A percentile compares a stretch with the other conserved stretches of the same genome.
Evolutionary conservation across 2,113 vertebrate genomes (phyloP).

Genomic region (Antechinus flavipes): DNA sequence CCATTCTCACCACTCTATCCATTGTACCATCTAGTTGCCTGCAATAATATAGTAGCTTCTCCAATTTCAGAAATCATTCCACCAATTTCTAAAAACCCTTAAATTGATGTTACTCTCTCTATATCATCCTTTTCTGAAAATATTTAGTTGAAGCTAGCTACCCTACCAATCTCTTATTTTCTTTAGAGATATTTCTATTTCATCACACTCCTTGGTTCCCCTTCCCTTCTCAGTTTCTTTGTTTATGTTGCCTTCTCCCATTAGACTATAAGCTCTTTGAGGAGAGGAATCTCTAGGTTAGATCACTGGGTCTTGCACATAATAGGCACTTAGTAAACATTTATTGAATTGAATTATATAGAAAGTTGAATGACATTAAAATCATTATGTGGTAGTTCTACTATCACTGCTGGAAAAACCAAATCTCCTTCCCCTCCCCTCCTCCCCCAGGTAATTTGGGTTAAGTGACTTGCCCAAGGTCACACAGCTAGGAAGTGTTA

Average conservation of each 20-base stretch:
- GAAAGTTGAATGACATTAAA: background rate
- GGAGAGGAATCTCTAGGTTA: background rate
- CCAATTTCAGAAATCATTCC: background rate
- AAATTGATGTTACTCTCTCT: background rate
- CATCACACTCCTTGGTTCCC: background rate
- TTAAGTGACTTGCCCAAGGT: too few relatives aligned
- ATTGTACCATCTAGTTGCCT: background rate
- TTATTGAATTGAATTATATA: background rate
- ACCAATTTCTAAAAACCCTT: background rate
- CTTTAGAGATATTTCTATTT: background rate
- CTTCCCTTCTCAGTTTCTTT: background rate
- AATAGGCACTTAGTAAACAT: background rate
- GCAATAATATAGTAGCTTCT: background rate
- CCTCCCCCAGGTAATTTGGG: too few relatives aligned
- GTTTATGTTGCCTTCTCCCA: background rate
- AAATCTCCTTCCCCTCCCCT: background rate
- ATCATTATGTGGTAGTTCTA: background rate
- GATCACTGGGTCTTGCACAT: background rate
- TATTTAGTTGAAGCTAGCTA: background rate
- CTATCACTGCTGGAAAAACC: background rate
- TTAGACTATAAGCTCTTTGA: background rate
- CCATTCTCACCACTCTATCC: background rate
- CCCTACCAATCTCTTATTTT: background rate
- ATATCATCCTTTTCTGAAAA: background rate
- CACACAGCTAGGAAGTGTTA: too few relatives aligned